Conservation (phyloP, 2,888 invertebrate genomes). For the Agrenia bidenticulata region DNA sequence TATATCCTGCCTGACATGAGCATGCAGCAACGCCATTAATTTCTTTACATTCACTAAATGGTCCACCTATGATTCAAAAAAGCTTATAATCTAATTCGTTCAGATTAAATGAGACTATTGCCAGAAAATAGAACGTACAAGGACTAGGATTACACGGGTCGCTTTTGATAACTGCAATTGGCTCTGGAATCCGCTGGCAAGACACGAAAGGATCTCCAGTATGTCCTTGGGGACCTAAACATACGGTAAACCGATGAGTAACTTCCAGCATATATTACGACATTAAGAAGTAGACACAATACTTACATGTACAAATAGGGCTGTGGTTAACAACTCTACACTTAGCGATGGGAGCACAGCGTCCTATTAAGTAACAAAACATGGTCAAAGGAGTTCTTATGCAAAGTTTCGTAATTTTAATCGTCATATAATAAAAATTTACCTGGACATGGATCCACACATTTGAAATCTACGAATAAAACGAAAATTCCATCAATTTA, state of each 20-base stretch:
- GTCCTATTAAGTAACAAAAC: too few species aligned
- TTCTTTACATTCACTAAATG: constrained; percentile 41
- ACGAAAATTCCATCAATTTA: too few species aligned
- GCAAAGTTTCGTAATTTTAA: neutral
- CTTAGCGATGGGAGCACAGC: constrained; percentile 66
- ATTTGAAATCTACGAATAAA: constrained; percentile 15
- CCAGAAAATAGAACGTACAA: too few species aligned
- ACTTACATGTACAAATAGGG: constrained; percentile 53
- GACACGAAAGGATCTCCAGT: constrained; percentile 56
- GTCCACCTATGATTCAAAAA: constrained; percentile 6
- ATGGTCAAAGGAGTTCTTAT: neutral
- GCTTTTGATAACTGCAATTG: neutral
- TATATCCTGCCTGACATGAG: constrained; percentile 41
- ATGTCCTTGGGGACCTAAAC: constrained; percentile 55
- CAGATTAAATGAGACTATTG: too few species aligned
- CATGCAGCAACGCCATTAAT: constrained; percentile 46
- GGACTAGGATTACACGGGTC: constrained; percentile 48
- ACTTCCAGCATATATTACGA: too few species aligned
- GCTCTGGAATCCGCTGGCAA: neutral
- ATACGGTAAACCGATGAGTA: too few species aligned
- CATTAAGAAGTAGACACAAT: too few species aligned
- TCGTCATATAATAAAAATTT: too few species aligned
- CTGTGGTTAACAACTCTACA: constrained; percentile 57
- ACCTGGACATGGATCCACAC: constrained; percentile 72
- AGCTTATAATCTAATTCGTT: too few species aligned